Evolutionary conservation across 2,797 vertebrate genomes (phyloP).

Genomic region (Coluber constrictor): DNA sequence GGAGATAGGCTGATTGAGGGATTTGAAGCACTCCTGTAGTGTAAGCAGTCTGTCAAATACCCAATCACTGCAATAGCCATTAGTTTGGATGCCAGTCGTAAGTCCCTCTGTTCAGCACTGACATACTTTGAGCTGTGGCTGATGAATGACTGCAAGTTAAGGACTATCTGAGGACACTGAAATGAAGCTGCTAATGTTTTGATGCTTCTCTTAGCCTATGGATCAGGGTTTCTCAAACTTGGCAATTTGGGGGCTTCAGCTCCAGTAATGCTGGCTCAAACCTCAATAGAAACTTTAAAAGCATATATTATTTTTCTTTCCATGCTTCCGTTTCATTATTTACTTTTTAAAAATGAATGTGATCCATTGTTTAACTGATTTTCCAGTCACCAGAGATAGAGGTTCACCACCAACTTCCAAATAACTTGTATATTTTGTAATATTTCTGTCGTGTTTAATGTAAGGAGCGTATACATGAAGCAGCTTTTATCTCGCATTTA

Average conservation of each 20-base stretch:
- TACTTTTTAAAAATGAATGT: background rate
- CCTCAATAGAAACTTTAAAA: background rate
- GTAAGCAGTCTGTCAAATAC: background rate
- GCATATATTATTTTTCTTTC: background rate
- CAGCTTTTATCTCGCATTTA: background rate
- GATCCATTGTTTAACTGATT: background rate
- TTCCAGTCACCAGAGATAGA: background rate
- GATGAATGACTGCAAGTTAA: background rate
- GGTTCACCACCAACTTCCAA: background rate
- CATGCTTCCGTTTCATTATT: background rate
- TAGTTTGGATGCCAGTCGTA: background rate
- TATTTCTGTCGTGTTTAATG: background rate
- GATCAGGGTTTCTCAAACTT: background rate
- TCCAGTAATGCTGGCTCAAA: background rate
- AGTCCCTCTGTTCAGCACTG: background rate
- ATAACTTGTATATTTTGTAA: background rate
- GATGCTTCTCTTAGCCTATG: background rate
- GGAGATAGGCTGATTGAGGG: background rate
- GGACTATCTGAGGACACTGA: background rate
- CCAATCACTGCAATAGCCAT: background rate
- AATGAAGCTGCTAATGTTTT: background rate
- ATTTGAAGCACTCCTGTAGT: background rate
- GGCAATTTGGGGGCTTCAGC: background rate
- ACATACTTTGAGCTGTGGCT: background rate
- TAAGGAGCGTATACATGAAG: background rate